Evolutionary conservation across 2,888 invertebrate genomes (phyloP).

Genomic region (Acanthosoma haemorrhoidale): DNA sequence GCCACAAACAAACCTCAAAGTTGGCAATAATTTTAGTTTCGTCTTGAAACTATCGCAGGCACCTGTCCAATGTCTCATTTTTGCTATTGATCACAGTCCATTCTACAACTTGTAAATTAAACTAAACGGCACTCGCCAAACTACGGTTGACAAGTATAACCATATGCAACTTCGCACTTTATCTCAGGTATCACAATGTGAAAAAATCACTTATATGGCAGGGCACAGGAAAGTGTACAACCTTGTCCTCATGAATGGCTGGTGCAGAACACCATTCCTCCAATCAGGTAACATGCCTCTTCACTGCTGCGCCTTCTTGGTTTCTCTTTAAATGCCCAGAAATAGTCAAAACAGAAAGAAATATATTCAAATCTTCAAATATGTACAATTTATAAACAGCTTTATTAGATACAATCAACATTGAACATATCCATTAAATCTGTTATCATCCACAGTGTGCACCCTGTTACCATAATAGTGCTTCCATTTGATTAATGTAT

Average conservation of each 20-base stretch:
- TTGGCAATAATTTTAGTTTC: background rate
- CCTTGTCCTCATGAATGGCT: background rate
- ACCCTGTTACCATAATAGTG: background rate
- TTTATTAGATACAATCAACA: background rate
- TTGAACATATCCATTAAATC: background rate
- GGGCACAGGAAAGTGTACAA: background rate
- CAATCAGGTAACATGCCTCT: background rate
- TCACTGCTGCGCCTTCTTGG: background rate
- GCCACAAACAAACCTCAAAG: background rate
- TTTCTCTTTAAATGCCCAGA: background rate
- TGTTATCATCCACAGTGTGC: background rate
- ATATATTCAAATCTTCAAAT: background rate
- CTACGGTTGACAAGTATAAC: background rate
- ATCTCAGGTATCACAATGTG: conserved; percentile 1
- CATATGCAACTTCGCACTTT: background rate
- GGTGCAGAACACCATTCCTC: background rate
- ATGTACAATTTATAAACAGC: background rate
- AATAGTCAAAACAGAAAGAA: background rate
- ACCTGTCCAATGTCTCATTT: too few species aligned
- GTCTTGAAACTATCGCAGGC: background rate
- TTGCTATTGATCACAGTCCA: background rate
- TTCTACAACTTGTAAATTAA: background rate
- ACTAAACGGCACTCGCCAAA: background rate
- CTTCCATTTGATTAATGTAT: background rate
- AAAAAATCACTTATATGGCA: conserved; percentile 2